Base-by-base conservation (phyloP, 2,113 vertebrate genomes). In the Picathartes gymnocephalus region DNA sequence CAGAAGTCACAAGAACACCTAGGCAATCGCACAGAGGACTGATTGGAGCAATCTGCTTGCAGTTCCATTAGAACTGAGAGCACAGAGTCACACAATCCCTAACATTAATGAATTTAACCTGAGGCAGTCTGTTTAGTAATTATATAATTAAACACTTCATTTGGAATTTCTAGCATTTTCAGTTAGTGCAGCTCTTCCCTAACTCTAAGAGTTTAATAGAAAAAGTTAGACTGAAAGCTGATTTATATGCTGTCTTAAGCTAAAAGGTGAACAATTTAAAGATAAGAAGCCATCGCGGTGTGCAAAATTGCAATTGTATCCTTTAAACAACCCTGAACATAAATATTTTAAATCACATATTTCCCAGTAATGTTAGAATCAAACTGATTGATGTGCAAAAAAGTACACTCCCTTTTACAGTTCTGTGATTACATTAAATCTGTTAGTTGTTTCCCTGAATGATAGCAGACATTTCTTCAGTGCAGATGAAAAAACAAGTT, bases 1-100 rank as follows among this genome's bases (percentile, higher is more conserved):
- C 98, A 97, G 98, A 98, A 98, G 98, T 98, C 95, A 95, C 97
- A 96, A 97, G 98, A 98, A 98, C 98, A 99, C 98, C 99, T 99
- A 98, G 98, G 98, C 98, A 98, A 98, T 98, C 98, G 98, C 97
- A 84, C 96, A 96, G 96, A 96, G 98, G 96, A 95, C 97, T 91
- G 81, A 97, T 97, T 97, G 97, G 97, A 93, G 97, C 97, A 96
- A 95, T 97, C 96, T 95, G 97, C 97, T 97, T 94, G 91, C 88
- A 97, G 96, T 96, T 96, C 96, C 89, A 86, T 98, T 96, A 97
- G 95, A 94, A 94, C 92, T 90, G 93, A 95, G 94, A 94, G 95
- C 94, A 93, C 54, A 62, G 28, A 88, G 92, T 94, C 92, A 90
- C 54, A 15, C 86, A 85, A 80, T 89, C 33, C 1, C 51, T 85